phyloP scores from a whole-genome alignment of 2,888 invertebrate genomes.

The Nemotelus pantherinus region DNA sequence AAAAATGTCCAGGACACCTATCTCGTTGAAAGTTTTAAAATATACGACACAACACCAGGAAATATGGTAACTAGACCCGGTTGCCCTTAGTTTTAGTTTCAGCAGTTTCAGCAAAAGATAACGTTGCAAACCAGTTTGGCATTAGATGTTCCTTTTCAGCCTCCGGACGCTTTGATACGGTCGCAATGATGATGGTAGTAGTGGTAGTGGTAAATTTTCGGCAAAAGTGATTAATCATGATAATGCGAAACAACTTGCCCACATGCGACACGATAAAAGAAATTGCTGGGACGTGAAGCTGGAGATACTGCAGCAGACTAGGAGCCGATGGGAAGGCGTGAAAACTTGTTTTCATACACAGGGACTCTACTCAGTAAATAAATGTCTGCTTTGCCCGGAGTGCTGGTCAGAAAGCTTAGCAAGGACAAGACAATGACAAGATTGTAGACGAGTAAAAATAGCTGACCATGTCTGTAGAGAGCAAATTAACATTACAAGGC shows the following conservation, averaged over 20 bases:
- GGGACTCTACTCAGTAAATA: conserved; percentile 29
- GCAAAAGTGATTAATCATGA: conserved; percentile 49
- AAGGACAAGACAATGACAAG: conserved; percentile 34
- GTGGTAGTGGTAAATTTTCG: conserved; percentile 35
- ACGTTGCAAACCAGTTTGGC: not conserved
- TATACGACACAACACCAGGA: conserved; percentile 42
- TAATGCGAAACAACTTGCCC: conserved; percentile 49
- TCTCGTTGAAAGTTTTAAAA: conserved; percentile 43
- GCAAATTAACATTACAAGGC: no score
- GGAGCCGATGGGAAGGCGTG: not conserved
- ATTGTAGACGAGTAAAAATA: not conserved
- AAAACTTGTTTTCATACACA: conserved; percentile 20
- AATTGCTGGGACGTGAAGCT: conserved; percentile 41
- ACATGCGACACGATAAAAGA: conserved; percentile 47
- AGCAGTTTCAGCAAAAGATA: conserved; percentile 38
- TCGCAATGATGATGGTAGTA: not conserved
- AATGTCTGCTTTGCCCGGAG: conserved; percentile 18
- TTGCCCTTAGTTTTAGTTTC: conserved; percentile 1
- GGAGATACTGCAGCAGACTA: not conserved
- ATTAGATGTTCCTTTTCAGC: conserved; percentile 1
- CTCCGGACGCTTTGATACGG: conserved; percentile 23
- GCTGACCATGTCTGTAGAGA: conserved; percentile 12
- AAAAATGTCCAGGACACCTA: conserved; percentile 38
- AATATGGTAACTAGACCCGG: conserved; percentile 13
- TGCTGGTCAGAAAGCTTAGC: conserved; percentile 14